phyloP scores from a whole-genome alignment of 2,888 invertebrate genomes.

The Galerucella calmariensis region DNA sequence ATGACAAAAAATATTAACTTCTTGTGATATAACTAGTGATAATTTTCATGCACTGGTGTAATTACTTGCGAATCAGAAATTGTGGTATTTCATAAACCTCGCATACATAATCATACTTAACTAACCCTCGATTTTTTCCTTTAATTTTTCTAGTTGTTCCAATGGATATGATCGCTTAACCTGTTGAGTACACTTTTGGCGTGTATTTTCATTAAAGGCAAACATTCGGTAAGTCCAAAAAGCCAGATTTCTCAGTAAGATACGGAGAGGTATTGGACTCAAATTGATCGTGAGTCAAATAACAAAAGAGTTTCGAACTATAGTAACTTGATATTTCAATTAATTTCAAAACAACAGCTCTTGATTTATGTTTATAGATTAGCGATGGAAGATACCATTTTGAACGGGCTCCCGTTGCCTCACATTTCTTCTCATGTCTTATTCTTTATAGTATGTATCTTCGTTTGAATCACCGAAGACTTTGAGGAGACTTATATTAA shows the following conservation, averaged over 20 bases:
- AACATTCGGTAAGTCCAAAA: background rate
- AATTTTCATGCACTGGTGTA: no score
- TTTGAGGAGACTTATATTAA: constrained; percentile 8
- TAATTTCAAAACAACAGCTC: constrained; percentile 62
- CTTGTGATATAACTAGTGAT: no score
- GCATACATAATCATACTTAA: no score
- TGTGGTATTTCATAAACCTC: no score
- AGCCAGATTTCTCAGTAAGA: constrained; percentile 21
- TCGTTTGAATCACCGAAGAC: constrained; percentile 16
- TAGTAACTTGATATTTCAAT: constrained; percentile 63
- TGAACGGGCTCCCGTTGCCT: constrained; percentile 41
- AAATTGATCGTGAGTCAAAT: constrained; percentile 26
- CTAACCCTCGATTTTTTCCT: no score
- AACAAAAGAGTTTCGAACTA: constrained; percentile 31
- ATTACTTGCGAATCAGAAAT: no score
- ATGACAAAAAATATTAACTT: no score
- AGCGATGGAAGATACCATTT: constrained; percentile 62
- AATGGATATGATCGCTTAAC: no score
- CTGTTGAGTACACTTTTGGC: no score
- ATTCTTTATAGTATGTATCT: constrained; percentile 19
- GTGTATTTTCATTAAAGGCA: no score
- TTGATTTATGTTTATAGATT: constrained; percentile 61
- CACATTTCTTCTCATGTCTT: constrained; percentile 10
- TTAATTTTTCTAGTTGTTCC: no score
- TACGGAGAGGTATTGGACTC: constrained; percentile 24